A percentile compares a stretch with the other conserved stretches of the same genome.
phyloP scores from a whole-genome alignment of 92 coral and sea anemone species.

The Pocillopora grandis region DNA sequence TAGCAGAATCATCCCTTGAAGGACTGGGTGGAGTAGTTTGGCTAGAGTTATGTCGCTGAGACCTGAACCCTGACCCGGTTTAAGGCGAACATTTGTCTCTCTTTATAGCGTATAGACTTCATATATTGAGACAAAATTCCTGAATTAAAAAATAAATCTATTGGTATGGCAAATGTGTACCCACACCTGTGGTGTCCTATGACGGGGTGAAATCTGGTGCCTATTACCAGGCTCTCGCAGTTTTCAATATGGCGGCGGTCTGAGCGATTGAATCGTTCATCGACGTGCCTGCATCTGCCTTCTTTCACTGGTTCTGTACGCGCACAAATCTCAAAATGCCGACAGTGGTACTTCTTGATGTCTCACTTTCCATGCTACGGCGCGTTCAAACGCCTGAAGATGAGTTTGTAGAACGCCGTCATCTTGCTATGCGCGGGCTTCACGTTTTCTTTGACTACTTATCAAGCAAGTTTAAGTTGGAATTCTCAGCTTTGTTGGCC shows the following conservation, averaged over 20 bases:
- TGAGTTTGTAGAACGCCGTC: constrained; percentile 78
- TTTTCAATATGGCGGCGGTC: constrained; percentile 1
- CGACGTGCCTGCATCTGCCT: not conserved
- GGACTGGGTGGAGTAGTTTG: too few species aligned
- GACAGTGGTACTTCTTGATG: constrained; percentile 95
- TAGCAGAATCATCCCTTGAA: too few species aligned
- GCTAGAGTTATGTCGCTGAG: too few species aligned
- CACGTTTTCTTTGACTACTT: constrained; percentile 87
- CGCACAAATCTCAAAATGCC: constrained; percentile 62
- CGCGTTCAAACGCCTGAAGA: constrained; percentile 79
- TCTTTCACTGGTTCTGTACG: not conserved
- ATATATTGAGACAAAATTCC: too few species aligned
- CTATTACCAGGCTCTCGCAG: constrained; percentile 5
- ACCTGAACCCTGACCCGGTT: too few species aligned
- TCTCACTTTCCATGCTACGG: constrained; percentile 94
- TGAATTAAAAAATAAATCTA: too few species aligned
- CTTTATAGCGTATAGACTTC: too few species aligned
- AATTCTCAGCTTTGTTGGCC: constrained; percentile 93
- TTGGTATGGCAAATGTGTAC: too few species aligned
- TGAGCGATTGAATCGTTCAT: not conserved
- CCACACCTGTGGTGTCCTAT: too few species aligned
- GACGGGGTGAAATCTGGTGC: too few species aligned
- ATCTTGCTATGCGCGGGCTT: constrained; percentile 90
- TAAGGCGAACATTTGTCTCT: too few species aligned
- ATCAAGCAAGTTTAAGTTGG: constrained; percentile 86